Base-by-base conservation (phyloP, 1,140 invertebrate genomes). In the Drosophila quadrilineata region DNA sequence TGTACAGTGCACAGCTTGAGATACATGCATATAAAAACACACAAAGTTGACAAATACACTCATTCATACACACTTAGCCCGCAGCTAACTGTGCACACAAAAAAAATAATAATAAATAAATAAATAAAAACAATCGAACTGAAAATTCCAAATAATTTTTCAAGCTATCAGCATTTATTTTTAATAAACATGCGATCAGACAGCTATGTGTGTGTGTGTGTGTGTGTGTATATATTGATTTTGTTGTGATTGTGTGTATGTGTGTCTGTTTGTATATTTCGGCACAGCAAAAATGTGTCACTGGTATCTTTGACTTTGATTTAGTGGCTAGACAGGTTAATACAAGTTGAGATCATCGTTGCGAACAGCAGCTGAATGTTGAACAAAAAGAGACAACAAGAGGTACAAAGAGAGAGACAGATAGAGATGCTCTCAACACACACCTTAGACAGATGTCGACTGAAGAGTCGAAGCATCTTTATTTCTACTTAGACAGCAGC, bases 311-410 rank as follows among this genome's bases (percentile, higher is more conserved):
- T 65, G 75, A 64, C 79, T 85, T 85, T 85, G 79, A 85, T 85
- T 79, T 86, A 85, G 80, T 85, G 79, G 79, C 79, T 79, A 85
- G 79, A 86, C 79, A 85, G 79, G 79, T 85, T 85, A 85, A 85
- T 60, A 75, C 71, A 48, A 85, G 80, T 86, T 85, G 79, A 85
- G 80, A 86, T 85, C 79, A 85, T 79, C 79, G 26, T n/a, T n/a
- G n/a, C n/a, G n/a, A n/a, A n/a, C n/a, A n/a, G n/a, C n/a, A n/a
- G n/a, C n/a, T n/a, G n/a, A n/a, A n/a, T n/a, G n/a, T n/a, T n/a
- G n/a, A n/a, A n/a, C 38, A 50, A 35, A 38, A 54, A 65, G 57
- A 28, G 58, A 52, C 26, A 56, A 22, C 28, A 41, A 10, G 31
- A 54, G 50, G 33, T 12, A n/a, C 22, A 36, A 16, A 3, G 3